A percentile compares a stretch with the other conserved stretches of the same genome.
phyloP scores from a whole-genome alignment of 2,113 vertebrate species.

The Caretta caretta region DNA sequence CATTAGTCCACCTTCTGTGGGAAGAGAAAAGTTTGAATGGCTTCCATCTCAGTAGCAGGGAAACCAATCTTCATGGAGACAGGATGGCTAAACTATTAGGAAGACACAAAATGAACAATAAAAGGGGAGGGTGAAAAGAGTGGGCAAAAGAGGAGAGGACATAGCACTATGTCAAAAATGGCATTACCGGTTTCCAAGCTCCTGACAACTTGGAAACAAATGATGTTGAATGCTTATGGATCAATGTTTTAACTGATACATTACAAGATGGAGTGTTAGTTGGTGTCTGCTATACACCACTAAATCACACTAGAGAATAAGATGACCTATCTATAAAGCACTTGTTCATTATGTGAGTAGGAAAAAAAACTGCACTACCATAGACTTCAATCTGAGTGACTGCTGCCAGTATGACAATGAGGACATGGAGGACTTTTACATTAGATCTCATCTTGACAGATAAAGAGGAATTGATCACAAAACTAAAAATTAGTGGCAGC shows the following conservation, averaged over 20 bases:
- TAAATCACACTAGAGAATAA: not conserved
- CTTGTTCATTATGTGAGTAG: not conserved
- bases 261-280: not conserved
- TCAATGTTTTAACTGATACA: not conserved
- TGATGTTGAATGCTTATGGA: not conserved
- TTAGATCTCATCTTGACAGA: not conserved
- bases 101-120: not conserved
- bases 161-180: not conserved
- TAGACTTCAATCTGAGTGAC: not conserved
- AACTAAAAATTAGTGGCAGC: not conserved
- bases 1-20: not conserved
- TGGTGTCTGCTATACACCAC: not conserved
- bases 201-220: not conserved
- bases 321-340: not conserved
- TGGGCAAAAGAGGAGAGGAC: not conserved
- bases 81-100: not conserved
- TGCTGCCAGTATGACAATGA: not conserved
- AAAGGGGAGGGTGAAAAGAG: not conserved
- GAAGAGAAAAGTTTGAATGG: not conserved
- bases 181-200: not conserved
- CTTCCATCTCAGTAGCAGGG: not conserved
- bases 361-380: not conserved
- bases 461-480: not conserved
- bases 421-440: not conserved
- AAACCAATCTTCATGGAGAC: not conserved